Evolutionary conservation across 92 coral and sea anemone genomes (phyloP), one percentile per base, ranked within the genome.

Genomic region (Parazoanthus swiftii): DNA sequence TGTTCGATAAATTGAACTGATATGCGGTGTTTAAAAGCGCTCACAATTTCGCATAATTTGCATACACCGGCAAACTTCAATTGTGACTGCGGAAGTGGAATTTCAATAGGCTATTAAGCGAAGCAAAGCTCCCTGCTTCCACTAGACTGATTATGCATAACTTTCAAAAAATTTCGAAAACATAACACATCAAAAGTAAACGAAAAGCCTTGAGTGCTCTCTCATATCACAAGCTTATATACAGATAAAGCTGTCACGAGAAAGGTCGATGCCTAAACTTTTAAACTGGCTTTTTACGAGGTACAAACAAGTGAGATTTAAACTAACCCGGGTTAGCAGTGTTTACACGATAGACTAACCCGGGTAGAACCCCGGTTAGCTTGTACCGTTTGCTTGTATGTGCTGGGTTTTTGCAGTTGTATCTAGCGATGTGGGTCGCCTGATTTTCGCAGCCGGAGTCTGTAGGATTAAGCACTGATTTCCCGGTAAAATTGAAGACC

Each of bases 21-120:
- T 74, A 74, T 6, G 78, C 39, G 78, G 78, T 74, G 78, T 74
- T 74, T 74, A 74, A 74, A 74, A 74, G 78, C 78, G 78, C 48
- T 74, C 42, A 36, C 48, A 75, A 75, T 75, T 75, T 75, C 79
- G n/a, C 51, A 75, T 75, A 75, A 37, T 75, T 75, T 75, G 79
- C 79, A 75, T 75, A 75, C 48, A 75, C 79, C 79, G 79, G 79
- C 50, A 37, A 75, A 75, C 79, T 75, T 75, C 79, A 75, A 75
- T 75, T 75, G 79, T 0, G 79, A 75, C 79, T 75, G 79, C 44
- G 79, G 79, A 75, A 36, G 78, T 74, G 39, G 44, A 74, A 74
- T 74, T 74, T 74, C 78, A 74, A 74, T 74, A 35, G 44, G 51
- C 44, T 0, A 75, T 75, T 75, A 75, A 75, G 79, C 37, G 79